Conservation (phyloP, 1,140 invertebrate genomes). For the Drosophila pallidifrons region DNA sequence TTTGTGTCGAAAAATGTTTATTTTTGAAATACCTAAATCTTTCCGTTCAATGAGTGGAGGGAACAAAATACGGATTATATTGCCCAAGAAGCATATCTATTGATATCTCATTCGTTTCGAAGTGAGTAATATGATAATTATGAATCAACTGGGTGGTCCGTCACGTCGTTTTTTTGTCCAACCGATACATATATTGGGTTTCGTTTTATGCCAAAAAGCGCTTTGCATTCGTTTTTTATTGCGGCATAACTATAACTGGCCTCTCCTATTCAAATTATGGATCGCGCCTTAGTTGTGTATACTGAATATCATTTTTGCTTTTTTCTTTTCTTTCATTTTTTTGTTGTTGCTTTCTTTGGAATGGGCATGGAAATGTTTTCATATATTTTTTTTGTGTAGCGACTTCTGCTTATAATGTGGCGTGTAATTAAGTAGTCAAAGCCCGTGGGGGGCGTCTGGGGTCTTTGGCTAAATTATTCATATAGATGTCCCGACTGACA, state of each 20-base stretch:
- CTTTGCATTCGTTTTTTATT: conserved; percentile 70
- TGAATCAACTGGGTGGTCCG: conserved; percentile 62
- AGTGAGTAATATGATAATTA: conserved; percentile 31
- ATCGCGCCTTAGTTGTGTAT: conserved; percentile 18
- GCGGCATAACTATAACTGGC: conserved; percentile 67
- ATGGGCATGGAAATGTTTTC: conserved; percentile 53
- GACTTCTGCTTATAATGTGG: conserved; percentile 36
- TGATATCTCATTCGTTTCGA: background rate
- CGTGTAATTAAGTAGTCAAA: conserved; percentile 77
- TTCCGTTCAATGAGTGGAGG: conserved; percentile 24
- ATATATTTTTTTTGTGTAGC: background rate
- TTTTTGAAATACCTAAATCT: background rate
- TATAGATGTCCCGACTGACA: conserved; percentile 33
- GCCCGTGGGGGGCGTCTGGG: conserved; percentile 50
- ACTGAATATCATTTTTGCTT: conserved; percentile 1
- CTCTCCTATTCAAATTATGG: conserved; percentile 58
- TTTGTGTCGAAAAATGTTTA: background rate
- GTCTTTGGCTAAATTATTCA: conserved; percentile 46
- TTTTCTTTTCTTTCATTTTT: conserved; percentile 2
- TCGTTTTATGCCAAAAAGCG: conserved; percentile 71
- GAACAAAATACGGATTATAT: conserved; percentile 17
- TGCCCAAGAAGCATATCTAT: conserved; percentile 23
- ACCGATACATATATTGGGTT: conserved; percentile 59
- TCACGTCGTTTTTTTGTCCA: conserved; percentile 15
- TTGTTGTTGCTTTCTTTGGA: background rate